Base-by-base conservation (phyloP, 2,888 invertebrate genomes). In the Criorhina ranunculi region DNA sequence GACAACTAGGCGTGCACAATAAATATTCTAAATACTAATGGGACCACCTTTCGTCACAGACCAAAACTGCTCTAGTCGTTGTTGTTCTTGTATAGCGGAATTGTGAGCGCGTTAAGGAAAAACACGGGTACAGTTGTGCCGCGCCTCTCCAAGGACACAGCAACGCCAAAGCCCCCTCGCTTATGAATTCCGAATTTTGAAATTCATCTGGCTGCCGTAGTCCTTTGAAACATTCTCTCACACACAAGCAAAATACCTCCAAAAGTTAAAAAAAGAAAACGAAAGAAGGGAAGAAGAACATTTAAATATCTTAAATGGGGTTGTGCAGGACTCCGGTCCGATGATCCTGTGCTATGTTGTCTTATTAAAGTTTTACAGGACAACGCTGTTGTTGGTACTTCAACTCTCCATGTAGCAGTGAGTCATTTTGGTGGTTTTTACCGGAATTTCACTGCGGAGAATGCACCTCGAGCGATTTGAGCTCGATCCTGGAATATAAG, bases 11-110 rank as follows among this genome's bases (percentile, higher is more conserved):
- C 1, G n/a, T n/a, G 37, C 15, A 57, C 76, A 81, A 76, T 64
- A 81, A 75, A 81, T 75, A 81, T 81, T 81, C 76, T 70, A 57
- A 76, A 24, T 55, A 70, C 70, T 70, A 75, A 76, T 76, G 70
- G 76, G 64, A 70, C 64, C 64, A 70, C 64, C 64, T 60, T 76
- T 59, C 70, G 64, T 44, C 40, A 31, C 44, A 17, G 40, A 19
- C 15, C 29, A 24, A n/a, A 37, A 37, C 9, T 33, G 37, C 35
- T 17, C 11, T 15, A 24, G 24, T 42, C 9, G 57, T 9, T 49
- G 37, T 37, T 42, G 29, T 24, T 29, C 15, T 5, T 7, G 44
- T 29, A 33, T 7, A 40, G 42, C 24, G 17, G 17, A 17, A 55
- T 60, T n/a, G n/a, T n/a, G n/a, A n/a, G 60, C 60, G 59, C 42